phyloP scores from a whole-genome alignment of 2,113 vertebrate species.

The Cebidichthys violaceus region DNA sequence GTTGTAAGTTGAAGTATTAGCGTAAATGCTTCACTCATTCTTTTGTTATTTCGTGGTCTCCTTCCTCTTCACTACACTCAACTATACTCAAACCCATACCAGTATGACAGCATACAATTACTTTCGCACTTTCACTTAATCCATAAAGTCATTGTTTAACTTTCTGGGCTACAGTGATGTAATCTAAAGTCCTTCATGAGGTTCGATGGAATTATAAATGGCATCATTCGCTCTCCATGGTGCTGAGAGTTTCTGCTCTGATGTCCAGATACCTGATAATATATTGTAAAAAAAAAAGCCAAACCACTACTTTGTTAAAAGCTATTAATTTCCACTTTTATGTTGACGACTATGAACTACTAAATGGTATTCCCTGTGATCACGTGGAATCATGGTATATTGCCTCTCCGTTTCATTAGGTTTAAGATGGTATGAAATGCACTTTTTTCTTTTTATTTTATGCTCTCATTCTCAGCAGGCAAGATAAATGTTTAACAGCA shows the following conservation, averaged over 20 bases:
- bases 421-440: not conserved
- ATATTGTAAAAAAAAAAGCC: not conserved
- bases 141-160: not conserved
- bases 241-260: not conserved
- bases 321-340: not conserved
- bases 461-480: not conserved
- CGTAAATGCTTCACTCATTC: too few relatives aligned
- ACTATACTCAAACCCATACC: too few relatives aligned
- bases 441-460: not conserved
- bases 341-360: not conserved
- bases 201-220: not conserved
- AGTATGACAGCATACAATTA: too few relatives aligned
- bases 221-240: not conserved
- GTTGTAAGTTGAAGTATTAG: too few relatives aligned
- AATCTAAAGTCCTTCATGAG: too few relatives aligned
- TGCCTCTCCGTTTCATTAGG: too few relatives aligned
- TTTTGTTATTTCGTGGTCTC: too few relatives aligned
- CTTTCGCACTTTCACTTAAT: not conserved
- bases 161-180: not conserved
- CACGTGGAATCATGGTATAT: not conserved
- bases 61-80: too few relatives aligned
- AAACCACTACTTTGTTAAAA: not conserved
- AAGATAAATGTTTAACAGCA: not conserved
- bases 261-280: not conserved
- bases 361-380: not conserved